Evolutionary conservation across 2,113 vertebrate genomes (phyloP), one percentile per base, ranked within the genome.

Genomic region (Psilopsiagon aurifrons): DNA sequence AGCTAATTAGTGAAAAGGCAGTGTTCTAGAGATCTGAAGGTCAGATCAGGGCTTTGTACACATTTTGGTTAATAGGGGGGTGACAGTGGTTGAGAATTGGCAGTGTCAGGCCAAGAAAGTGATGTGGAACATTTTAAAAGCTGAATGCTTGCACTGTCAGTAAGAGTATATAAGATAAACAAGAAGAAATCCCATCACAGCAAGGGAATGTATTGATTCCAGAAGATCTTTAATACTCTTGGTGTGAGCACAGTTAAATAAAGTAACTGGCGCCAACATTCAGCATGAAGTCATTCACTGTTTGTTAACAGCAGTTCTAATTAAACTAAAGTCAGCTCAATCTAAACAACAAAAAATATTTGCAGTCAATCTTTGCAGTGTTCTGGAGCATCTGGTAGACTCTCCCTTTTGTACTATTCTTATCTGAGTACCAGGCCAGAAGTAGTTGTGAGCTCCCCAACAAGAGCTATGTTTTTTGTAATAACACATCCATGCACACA

Each of bases 231-330:
- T 10, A 59, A 70, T 79, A 55, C 11, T 83, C 44, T 69, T 6
- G 15, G 27, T 82, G 54, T 49, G 52, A 94, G 46, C 76, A 55
- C 29, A 71, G 64, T 79, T 76, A 66, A 63, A 93, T 68, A 12
- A 94, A 93, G 75, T 51, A 84, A 70, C 75, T 91, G 68, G 75
- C 55, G 81, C 63, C 51, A 78, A 39, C 25, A 70, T 68, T 77
- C 69, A 91, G 25, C 47, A 68, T 74, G 78, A 92, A 78, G 44
- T 91, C 51, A 84, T 78, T 81, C 66, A 27, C 35, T 90, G 44
- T 78, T 93, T 88, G 83, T 90, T 90, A 94, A 47, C 69, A 84
- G 39, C 70, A 85, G 43, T 60, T 95, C 29, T 87, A 90, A 90
- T 77, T 76, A 85, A 89, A 82, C 51, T 86, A 10, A 81, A 82